phyloP scores from a whole-genome alignment of 2,888 invertebrate genomes.

The Drosophila pegasa region DNA sequence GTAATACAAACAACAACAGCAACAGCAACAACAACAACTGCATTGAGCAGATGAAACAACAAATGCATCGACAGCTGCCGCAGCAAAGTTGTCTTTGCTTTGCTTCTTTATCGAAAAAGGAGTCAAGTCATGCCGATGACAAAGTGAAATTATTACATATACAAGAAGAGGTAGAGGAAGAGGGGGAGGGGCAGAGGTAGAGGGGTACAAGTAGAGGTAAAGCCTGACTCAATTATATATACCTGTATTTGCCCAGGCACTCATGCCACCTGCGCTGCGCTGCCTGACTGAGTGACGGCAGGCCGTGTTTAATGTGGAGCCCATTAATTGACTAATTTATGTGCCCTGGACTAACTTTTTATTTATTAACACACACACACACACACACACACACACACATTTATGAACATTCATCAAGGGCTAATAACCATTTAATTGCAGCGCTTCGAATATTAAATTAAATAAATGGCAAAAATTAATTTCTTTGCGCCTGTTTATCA shows the following conservation, averaged over 20 bases:
- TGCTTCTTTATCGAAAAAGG: slow-evolving; percentile 32
- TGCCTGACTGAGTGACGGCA: slow-evolving; percentile 15
- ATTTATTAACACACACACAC: slow-evolving; percentile 4
- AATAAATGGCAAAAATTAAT: slow-evolving; percentile 8
- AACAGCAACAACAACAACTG: slow-evolving; percentile 18
- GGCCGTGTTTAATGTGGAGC: slow-evolving; percentile 42
- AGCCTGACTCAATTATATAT: slow-evolving; percentile 1
- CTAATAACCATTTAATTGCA: slow-evolving; percentile 16
- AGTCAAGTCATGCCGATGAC: slow-evolving; percentile 48
- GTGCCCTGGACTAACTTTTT: slow-evolving; percentile 1
- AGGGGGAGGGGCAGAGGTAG: background rate
- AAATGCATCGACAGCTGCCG: slow-evolving; percentile 38
- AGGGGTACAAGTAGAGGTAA: no score
- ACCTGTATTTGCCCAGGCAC: slow-evolving; percentile 14
- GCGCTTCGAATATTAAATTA: slow-evolving; percentile 19
- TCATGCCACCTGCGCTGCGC: slow-evolving; percentile 1
- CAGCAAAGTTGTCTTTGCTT: slow-evolving; percentile 37
- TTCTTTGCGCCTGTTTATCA: background rate
- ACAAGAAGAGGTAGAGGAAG: background rate
- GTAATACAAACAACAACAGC: slow-evolving; percentile 48
- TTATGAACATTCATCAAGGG: slow-evolving; percentile 28
- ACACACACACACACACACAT: no score
- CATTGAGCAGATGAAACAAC: slow-evolving; percentile 8
- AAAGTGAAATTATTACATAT: slow-evolving; percentile 17
- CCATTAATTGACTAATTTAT: slow-evolving; percentile 65